Evolutionary conservation across 1,140 invertebrate species (phyloP).

Genomic region (Dinoponera quadriceps): DNA sequence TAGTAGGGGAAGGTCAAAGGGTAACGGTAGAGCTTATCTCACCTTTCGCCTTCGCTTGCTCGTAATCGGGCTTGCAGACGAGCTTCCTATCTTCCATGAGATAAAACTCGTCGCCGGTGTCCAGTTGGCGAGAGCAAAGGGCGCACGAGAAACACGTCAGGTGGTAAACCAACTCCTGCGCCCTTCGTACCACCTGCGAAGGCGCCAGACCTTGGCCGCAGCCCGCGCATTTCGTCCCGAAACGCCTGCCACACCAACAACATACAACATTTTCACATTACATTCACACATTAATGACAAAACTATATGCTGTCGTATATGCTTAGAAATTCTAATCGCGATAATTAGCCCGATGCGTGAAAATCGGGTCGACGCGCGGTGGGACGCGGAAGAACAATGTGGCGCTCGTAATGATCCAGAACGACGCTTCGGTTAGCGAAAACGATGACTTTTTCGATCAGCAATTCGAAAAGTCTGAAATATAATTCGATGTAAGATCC

Average conservation of each 20-base stretch:
- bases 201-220: conserved; percentile 98
- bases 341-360: too few relatives aligned
- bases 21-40: conserved; percentile 57
- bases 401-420: neutral
- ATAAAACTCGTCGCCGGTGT: conserved; percentile 99
- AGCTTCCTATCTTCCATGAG: conserved; percentile 99
- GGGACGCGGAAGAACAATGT: neutral
- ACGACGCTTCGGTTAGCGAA: too few relatives aligned
- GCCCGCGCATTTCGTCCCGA: conserved; percentile 98
- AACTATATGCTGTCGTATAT: conserved; percentile 16
- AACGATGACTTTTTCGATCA: too few relatives aligned
- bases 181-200: conserved; percentile 97
- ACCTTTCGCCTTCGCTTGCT: conserved; percentile 97
- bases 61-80: conserved; percentile 98
- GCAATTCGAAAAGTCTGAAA: too few relatives aligned
- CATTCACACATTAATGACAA: conserved; percentile 80
- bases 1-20: neutral
- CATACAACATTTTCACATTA: conserved; percentile 87
- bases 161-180: conserved; percentile 98
- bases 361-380: neutral
- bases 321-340: neutral
- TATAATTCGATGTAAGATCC: too few relatives aligned
- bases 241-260: conserved; percentile 94
- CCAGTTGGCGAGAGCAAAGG: conserved; percentile 97
- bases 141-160: conserved; percentile 98